These are phyloP conservation scores for Octopus bimaculoides DNA, from an alignment of 1,140 invertebrate species.

Conservation along the genomic window DNA sequence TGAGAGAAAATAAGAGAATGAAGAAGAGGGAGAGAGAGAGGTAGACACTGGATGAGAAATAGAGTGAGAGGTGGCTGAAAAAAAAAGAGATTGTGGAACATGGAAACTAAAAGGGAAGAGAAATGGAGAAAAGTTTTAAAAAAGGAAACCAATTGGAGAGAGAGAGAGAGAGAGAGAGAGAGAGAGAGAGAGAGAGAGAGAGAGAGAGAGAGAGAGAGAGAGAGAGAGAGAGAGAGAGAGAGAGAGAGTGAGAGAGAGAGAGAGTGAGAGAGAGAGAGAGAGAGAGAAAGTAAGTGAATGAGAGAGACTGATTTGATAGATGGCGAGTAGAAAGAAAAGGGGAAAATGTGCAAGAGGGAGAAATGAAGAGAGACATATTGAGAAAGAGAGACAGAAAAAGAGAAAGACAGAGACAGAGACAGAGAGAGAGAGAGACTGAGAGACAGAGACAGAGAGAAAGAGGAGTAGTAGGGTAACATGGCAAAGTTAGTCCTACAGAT, in stretches of 20 bases:
- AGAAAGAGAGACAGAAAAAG: neutral
- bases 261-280: neutral
- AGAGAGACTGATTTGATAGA: neutral
- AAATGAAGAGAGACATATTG: neutral
- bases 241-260: constrained; percentile 10
- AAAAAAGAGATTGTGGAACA: neutral
- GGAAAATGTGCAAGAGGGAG: neutral
- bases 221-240: constrained; percentile 23
- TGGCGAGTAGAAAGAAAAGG: neutral
- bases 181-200: neutral
- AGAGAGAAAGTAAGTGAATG: neutral
- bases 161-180: neutral
- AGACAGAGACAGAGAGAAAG: neutral
- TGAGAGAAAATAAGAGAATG: neutral
- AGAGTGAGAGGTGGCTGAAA: neutral
- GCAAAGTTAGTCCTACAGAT: neutral
- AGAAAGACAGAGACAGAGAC: neutral
- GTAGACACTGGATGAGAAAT: neutral
- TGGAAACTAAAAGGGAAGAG: neutral
- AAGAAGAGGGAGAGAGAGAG: neutral
- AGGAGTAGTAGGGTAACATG: neutral
- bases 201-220: constrained; percentile 19
- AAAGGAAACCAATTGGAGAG: neutral
- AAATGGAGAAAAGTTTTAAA: neutral
- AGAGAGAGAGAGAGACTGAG: neutral